Base-by-base conservation (phyloP, 1,140 invertebrate genomes). In the Oryctes rhinoceros region DNA sequence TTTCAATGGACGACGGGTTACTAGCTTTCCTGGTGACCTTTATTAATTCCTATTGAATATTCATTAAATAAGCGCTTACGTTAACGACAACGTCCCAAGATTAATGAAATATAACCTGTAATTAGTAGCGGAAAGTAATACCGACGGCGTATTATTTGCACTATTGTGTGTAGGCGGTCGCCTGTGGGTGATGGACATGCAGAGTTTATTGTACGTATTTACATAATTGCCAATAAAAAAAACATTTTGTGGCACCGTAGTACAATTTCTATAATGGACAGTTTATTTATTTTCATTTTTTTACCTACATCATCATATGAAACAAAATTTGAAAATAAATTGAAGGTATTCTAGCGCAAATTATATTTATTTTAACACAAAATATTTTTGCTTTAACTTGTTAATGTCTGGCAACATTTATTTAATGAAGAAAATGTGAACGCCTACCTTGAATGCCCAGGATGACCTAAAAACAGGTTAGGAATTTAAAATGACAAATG, bases 81-180 rank as follows among this genome's bases (percentile, higher is more conserved):
- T 11, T 15, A 30, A 15, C 4, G 24, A 71, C 65, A 71, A 71
- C 65, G 24, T 30, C 24, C 65, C 20, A 24, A 71, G 6, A 71
- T 71, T 71, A 71, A 71, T 71, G 65, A 30, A 71, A 71, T 71
- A 15, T 71, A 71, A 71, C 65, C 65, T 35, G 65, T 24, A 71
- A 71, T 71, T 71, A 71, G n/a, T 18, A 7, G 13, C 24, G 18
- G 65, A 71, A 71, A 71, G 35, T 71, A 71, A 71, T 71, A 37
- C 18, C 65, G 13, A 4, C 6, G 4, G 11, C 13, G 24, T 71
- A 37, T 37, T 24, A 62, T 62, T 71, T 71, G 65, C 24, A 2
- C 15, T 11, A 4, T 37, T 35, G 65, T 24, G 65, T 37, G 65
- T 62, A 62, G 65, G 65, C 20, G 65, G 37, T 7, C 65, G 65